Evolutionary conservation across 2,888 invertebrate genomes (phyloP), one percentile per base, ranked within the genome.

Genomic region (Bimastos eiseni): DNA sequence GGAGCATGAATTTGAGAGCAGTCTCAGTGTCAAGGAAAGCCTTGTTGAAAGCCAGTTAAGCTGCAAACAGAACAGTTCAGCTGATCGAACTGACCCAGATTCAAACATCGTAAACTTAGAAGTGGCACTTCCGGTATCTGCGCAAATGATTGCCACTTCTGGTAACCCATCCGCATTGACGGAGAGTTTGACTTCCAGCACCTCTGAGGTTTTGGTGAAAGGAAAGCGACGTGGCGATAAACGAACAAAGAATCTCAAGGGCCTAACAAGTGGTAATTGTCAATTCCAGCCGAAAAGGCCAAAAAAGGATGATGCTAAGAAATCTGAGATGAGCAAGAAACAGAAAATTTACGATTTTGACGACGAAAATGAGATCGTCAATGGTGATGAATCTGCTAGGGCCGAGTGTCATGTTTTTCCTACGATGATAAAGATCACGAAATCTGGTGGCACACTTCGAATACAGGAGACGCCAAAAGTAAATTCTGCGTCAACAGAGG

Each of bases 271-370:
- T n/a, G n/a, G 70, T 70, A 13, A 8, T n/a, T n/a, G 70, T 70
- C 70, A 70, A 8, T n/a, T 70, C 70, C 70, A 70, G 70, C 70
- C 70, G n/a, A 70, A 70, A n/a, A 70, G 70, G 70, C 70, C 70
- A 1, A 70, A n/a, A 70, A 70, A 70, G n/a, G 91, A 91, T 24
- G 89, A 89, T 4, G 83, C 41, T 13, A 70, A 88, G 34, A 44
- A 41, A 36, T 70, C 70, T 36, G 70, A 84, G 41, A n/a, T 90
- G 36, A 89, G 89, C 24, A 91, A 91, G 84, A 91, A 91, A 36
- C 91, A 91, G 44, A 89, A 70, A 83, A 89, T 91, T 33, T 91
- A 91, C 36, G 91, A 91, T 37, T 91, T 91, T 49, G 91, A 89
- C 41, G 91, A 91, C 41, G 91, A 91, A 17, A 89, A 91, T 36